Percentiles rank a stretch among this genome's conserved stretches.
Evolutionary conservation across 2,888 invertebrate species (phyloP).

Genomic region (Tipula unca): DNA sequence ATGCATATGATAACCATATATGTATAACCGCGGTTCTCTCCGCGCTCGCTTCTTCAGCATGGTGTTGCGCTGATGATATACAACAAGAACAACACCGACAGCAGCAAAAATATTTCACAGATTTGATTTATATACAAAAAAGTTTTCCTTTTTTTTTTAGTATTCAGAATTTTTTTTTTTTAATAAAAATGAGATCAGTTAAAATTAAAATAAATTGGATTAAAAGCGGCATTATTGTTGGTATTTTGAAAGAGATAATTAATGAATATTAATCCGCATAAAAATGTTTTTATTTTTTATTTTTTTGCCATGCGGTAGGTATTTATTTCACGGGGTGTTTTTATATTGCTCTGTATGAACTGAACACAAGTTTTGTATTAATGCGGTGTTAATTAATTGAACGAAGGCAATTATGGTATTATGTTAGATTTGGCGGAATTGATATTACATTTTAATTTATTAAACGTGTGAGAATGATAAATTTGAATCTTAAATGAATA

Average conservation of each 20-base stretch:
- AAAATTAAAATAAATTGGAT: conserved; percentile 14
- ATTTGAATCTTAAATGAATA: too few species aligned
- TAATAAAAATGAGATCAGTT: conserved; percentile 14
- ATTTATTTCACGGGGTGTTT: neutral
- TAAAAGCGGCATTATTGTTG: neutral
- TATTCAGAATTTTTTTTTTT: neutral
- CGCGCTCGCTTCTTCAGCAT: neutral
- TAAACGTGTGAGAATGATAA: neutral
- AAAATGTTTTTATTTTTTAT: neutral
- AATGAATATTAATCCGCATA: neutral
- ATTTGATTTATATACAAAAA: neutral
- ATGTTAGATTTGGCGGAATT: neutral
- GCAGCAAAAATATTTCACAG: neutral
- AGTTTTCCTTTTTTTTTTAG: neutral
- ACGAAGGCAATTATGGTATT: conserved; percentile 8
- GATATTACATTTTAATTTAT: neutral
- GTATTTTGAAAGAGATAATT: conserved; percentile 8
- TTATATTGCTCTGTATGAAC: neutral
- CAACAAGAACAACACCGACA: too few species aligned
- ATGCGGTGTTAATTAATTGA: neutral
- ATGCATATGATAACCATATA: too few species aligned
- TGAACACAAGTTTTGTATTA: neutral
- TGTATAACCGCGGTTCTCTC: neutral
- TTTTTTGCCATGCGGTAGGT: neutral
- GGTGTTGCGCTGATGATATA: neutral